Evolutionary conservation across 2,797 vertebrate species (phyloP).

Genomic region (Lophotriccus pileatus): DNA sequence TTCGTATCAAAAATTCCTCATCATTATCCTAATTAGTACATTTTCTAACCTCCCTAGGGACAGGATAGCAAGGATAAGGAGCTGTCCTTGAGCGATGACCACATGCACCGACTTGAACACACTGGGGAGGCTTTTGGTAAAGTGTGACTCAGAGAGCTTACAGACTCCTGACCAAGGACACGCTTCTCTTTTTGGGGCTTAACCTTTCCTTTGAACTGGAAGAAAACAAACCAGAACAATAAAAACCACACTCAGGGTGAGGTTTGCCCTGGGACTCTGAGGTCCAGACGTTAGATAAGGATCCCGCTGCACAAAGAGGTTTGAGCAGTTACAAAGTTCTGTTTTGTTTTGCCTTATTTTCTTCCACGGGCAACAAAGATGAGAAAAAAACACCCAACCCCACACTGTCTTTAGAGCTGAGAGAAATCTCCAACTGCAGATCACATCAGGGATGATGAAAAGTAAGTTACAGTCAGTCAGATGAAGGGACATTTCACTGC

Average conservation of each 20-base stretch:
- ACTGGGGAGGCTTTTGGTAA: not conserved
- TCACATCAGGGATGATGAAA: slow-evolving; percentile 36
- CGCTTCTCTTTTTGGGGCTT: slow-evolving; percentile 24
- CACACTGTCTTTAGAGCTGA: not conserved
- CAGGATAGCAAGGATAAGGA: not conserved
- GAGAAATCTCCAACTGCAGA: not conserved
- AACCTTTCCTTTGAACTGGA: slow-evolving; percentile 51
- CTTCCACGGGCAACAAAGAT: not conserved
- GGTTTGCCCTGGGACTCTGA: slow-evolving; percentile 9
- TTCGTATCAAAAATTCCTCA: not conserved
- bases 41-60: not conserved
- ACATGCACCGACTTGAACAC: not conserved
- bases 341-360: not conserved
- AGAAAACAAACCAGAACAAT: slow-evolving; percentile 48
- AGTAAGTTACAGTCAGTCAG: slow-evolving; percentile 32
- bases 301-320: not conserved
- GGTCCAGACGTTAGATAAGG: slow-evolving; percentile 26
- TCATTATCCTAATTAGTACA: not conserved
- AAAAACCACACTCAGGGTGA: slow-evolving; percentile 17
- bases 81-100: not conserved
- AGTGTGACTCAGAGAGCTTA: not conserved
- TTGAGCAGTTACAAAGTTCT: not conserved
- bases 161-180: not conserved
- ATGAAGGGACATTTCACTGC: slow-evolving; percentile 32
- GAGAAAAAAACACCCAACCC: not conserved